Base-by-base conservation (phyloP, 2,888 invertebrate species). In the Mythimna impura region DNA sequence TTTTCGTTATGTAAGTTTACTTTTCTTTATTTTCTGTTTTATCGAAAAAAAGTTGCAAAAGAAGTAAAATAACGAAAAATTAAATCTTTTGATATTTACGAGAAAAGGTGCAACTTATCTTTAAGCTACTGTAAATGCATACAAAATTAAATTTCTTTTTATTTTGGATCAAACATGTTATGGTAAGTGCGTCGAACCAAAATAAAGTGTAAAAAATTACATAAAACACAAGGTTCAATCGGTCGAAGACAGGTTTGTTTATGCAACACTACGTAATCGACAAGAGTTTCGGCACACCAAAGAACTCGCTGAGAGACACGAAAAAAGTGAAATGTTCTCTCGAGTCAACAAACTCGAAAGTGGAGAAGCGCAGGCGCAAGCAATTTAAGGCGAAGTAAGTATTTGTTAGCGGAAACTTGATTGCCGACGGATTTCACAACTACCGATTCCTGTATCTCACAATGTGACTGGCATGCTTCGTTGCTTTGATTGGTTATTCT, bases 281-380 rank as follows among this genome's bases (percentile, higher is more conserved):
- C 86, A 87, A 81, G 84, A 80, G 88, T 88, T 89, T 88, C 82
- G 88, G 86, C 82, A 76, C 83, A 78, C 72, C 83, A 82, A 83
- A 84, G 81, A 83, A 84, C 81, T 80, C 76, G 87, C 71, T 81
- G 85, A 87, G 86, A 86, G 86, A 84, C 78, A 84, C 86, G 88
- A 89, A 89, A 88, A 91, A 92, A 91, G 91, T 91, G 91, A 92
- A 92, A 91, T 90, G 91, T 89, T 86, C 86, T 82, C 74, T 88
- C 89, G 89, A 89, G 89, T 87, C 87, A 87, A 90, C 88, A 88
- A 87, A 89, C 88, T 90, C 82, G 91, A 92, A 91, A 91, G 91
- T 84, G 82, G 88, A 86, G 89, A 89, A 85, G 88, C 86, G 87
- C 83, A 84, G 80, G 78, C 80, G 86, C 82, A 83, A 84, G 81